These are phyloP conservation scores for Leuciscus waleckii DNA, from an alignment of 2,797 vertebrate genomes.

Conservation along the genomic window DNA sequence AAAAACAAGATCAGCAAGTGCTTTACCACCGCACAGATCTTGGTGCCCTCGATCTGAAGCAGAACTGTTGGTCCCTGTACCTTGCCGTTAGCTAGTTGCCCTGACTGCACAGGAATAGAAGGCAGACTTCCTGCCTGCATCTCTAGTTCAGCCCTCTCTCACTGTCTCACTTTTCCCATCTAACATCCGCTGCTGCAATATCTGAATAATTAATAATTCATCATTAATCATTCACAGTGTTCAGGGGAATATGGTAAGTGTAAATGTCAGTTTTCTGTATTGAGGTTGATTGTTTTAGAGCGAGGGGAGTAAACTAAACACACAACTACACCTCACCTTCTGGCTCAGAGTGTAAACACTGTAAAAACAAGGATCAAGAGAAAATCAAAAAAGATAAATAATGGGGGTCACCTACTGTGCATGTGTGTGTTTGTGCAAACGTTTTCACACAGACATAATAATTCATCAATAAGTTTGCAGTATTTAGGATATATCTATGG, in stretches of 20 bases:
- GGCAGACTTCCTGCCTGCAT: slow-evolving; percentile 48
- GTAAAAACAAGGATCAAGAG: not conserved
- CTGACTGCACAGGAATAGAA: slow-evolving; percentile 39
- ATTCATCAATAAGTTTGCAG: not conserved
- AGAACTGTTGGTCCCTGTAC: slow-evolving; percentile 30
- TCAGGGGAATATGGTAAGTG: slow-evolving; percentile 38
- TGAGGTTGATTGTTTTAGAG: slow-evolving; percentile 44
- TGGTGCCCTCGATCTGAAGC: slow-evolving; percentile 43
- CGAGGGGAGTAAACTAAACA: slow-evolving; percentile 25
- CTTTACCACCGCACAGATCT: slow-evolving; percentile 34
- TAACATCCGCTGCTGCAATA: slow-evolving; percentile 57
- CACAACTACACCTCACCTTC: slow-evolving; percentile 8
- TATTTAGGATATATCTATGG: not conserved
- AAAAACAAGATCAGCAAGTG: slow-evolving; percentile 38
- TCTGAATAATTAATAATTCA: slow-evolving; percentile 64
- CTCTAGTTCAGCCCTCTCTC: slow-evolving; percentile 21
- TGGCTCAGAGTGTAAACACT: not conserved
- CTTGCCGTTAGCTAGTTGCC: slow-evolving; percentile 50
- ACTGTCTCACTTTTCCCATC: slow-evolving; percentile 41
- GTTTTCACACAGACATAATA: not conserved
- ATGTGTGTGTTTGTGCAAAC: not conserved
- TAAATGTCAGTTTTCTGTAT: slow-evolving; percentile 39
- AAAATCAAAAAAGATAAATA: not conserved
- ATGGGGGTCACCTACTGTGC: not conserved
- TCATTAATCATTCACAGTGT: slow-evolving; percentile 61